A percentile compares a stretch with the other conserved stretches of the same genome.
phyloP scores from a whole-genome alignment of 2,888 invertebrate species.

The Caenorhabditis sp. region DNA sequence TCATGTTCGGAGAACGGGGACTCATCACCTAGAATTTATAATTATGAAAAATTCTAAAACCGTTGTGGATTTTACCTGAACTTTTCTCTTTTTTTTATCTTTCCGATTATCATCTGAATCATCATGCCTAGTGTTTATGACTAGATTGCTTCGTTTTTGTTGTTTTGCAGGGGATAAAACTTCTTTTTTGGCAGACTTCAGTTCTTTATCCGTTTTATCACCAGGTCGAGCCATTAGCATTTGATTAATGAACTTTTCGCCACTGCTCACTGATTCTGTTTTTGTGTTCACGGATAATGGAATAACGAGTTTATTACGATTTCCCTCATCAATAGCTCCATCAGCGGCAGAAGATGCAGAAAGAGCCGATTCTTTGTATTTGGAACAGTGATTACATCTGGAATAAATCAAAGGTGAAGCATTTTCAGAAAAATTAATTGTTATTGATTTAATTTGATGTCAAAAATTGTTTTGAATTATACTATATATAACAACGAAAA shows the following conservation, averaged over 20 bases:
- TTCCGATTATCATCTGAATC: conserved; percentile 18
- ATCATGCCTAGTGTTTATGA: neutral
- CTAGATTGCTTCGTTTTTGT: neutral
- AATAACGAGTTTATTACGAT: neutral
- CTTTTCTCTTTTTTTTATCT: conserved; percentile 22
- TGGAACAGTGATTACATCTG: conserved; percentile 27
- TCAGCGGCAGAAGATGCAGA: conserved; percentile 2
- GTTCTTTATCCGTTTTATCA: neutral
- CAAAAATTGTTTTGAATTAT: too few species aligned
- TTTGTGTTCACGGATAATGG: neutral
- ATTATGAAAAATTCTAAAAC: neutral
- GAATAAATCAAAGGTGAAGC: neutral
- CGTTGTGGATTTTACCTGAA: conserved; percentile 13
- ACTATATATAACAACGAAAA: too few species aligned
- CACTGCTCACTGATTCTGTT: conserved; percentile 1
- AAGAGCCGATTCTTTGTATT: conserved; percentile 18
- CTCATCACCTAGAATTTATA: conserved; percentile 13
- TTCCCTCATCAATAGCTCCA: neutral
- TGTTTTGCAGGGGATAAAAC: neutral
- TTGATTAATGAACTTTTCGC: neutral
- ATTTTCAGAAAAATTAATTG: neutral
- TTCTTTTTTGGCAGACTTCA: neutral
- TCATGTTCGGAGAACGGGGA: conserved; percentile 18
- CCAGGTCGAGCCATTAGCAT: neutral
- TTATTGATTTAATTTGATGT: too few species aligned